Conservation (phyloP, 2,888 invertebrate species). For the Unio pictorum region DNA sequence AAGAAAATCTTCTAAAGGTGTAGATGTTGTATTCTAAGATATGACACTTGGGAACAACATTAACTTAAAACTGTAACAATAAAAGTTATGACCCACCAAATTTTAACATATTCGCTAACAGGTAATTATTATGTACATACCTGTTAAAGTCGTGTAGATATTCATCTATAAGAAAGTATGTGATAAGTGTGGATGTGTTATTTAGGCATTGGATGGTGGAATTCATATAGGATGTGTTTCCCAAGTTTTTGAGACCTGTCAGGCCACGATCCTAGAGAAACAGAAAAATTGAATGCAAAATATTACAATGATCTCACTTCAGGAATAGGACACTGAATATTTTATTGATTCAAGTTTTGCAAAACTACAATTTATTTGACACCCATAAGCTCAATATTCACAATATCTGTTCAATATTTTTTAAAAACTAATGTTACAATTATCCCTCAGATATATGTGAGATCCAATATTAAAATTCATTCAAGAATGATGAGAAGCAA, state of each 20-base stretch:
- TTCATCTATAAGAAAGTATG: conserved; percentile 83
- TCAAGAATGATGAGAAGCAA: no score
- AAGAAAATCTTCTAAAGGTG: no score
- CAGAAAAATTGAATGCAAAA: not conserved
- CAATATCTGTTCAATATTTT: no score
- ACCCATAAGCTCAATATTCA: no score
- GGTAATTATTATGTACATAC: conserved; percentile 30
- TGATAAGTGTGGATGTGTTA: conserved; percentile 83
- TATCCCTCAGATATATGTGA: no score
- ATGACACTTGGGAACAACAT: no score
- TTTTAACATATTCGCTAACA: no score
- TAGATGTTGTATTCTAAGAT: no score
- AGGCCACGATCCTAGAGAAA: conserved; percentile 75
- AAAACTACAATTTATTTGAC: not conserved
- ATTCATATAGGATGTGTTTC: conserved; percentile 98
- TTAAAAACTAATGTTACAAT: no score
- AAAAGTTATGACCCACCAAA: no score
- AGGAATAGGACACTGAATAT: not conserved
- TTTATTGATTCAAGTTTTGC: not conserved
- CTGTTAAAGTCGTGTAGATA: conserved; percentile 74
- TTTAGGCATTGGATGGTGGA: conserved; percentile 93
- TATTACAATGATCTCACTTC: not conserved
- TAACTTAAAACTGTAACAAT: no score
- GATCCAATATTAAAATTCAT: no score
- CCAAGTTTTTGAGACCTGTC: conserved; percentile 91